These are phyloP conservation scores for Mugil cephalus DNA, from an alignment of 2,113 vertebrate genomes.

Conservation along the genomic window DNA sequence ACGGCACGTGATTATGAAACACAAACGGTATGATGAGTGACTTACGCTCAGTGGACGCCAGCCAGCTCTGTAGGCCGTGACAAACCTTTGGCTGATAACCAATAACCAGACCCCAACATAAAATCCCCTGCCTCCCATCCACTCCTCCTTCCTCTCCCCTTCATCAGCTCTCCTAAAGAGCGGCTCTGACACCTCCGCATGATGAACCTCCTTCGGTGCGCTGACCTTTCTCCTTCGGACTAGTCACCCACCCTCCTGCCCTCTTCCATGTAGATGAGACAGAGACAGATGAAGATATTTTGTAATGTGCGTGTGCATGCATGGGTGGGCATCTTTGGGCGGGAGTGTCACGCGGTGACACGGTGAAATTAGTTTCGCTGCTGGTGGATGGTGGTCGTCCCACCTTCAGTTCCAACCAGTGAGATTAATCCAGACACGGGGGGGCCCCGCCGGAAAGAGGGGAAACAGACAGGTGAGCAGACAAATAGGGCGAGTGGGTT, in stretches of 20 bases:
- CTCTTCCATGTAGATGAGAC: constrained; percentile 82
- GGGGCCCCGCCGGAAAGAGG: constrained; percentile 48
- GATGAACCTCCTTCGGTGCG: constrained; percentile 76
- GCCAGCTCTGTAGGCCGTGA: constrained; percentile 70
- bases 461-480: constrained; percentile 42
- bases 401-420: constrained; percentile 62
- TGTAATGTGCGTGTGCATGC: constrained; percentile 56
- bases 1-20: constrained; percentile 31
- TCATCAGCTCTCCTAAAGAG: constrained; percentile 62
- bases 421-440: constrained; percentile 75
- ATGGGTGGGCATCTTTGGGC: constrained; percentile 27
- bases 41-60: constrained; percentile 35
- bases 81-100: constrained; percentile 60
- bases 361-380: constrained; percentile 76
- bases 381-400: constrained; percentile 57
- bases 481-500: constrained; percentile 42
- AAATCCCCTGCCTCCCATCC: constrained; percentile 18
- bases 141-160: constrained; percentile 37
- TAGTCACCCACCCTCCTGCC: constrained; percentile 60
- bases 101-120: constrained; percentile 53
- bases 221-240: constrained; percentile 80
- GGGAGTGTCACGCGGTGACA: constrained; percentile 54
- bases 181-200: constrained; percentile 71
- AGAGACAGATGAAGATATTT: constrained; percentile 82
- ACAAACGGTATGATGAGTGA: constrained; percentile 43